Base-by-base conservation (phyloP, 2,113 vertebrate species). In the Albula glossodonta region DNA sequence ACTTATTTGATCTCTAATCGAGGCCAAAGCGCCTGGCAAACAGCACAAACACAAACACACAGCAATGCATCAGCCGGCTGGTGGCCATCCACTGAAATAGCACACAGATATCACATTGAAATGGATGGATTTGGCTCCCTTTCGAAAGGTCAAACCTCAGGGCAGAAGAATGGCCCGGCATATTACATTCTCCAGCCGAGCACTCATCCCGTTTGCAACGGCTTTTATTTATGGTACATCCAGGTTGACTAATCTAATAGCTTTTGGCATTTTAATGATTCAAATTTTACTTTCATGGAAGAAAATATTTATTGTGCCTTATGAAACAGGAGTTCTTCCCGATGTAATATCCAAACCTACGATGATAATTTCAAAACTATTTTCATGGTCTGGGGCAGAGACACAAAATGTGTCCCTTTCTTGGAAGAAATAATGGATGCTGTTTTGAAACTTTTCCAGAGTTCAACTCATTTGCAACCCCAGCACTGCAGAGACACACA, bases 1-100 rank as follows among this genome's bases (percentile, higher is more conserved):
- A 57, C 77, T 25, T 87, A 74, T 84, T 84, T 48, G 19, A 84
- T 52, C 2, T 56, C 22, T 81, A 52, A 74, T 25, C 4, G 48
- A 4, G 78, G 22, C 49, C 15, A 74, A 80, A 80, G 83, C 70
- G 53, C 78, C 17, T n/a, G 50, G 60, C 51, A 50, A 66, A 77
- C 51, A 15, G 49, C 41, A 82, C 49, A 51, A 41, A 49, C 51
- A 12, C 57, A 49, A 41, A 12, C 57, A 41, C 7, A 51, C 19
- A 70, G 2, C 22, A n/a, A 81, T n/a, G 57, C 66, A 51, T 83
- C 83, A 84, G 74, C 2, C 48, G 10, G 78, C 74, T 56, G 12
- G 48, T 84, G 83, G 41, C 50, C 70, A 31, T 74, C 70, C 9
- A 25, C 70, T 25, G 70, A 8, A 74, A 9, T 10, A 25, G 70